phyloP scores from a whole-genome alignment of 2,888 invertebrate species.

The Micoletzkya japonica region DNA sequence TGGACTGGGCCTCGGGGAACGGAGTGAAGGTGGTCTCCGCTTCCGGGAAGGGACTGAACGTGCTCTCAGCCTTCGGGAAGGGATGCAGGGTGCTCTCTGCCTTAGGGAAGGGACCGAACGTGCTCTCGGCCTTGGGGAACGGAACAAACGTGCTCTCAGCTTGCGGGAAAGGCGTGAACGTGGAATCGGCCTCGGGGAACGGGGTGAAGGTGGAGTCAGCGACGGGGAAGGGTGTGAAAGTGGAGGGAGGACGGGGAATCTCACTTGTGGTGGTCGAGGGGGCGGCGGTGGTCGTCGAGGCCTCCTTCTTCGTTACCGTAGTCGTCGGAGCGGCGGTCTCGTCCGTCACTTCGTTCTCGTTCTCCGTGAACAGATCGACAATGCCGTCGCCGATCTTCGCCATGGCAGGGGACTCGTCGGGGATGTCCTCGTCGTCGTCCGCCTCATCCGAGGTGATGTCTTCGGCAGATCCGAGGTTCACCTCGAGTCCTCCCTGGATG shows the following conservation, averaged over 20 bases:
- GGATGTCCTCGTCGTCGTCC: not conserved
- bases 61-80: slow-evolving; percentile 8
- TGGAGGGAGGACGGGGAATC: slow-evolving; percentile 29
- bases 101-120: slow-evolving; percentile 26
- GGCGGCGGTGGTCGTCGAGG: not conserved
- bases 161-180: slow-evolving; percentile 21
- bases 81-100: slow-evolving; percentile 14
- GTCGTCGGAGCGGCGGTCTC: not conserved
- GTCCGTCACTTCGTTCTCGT: not conserved
- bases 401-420: not conserved
- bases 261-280: slow-evolving; percentile 1
- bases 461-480: slow-evolving; percentile 17
- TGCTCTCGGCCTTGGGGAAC: slow-evolving; percentile 14
- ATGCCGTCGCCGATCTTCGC: not conserved
- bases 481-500: slow-evolving; percentile 27
- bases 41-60: slow-evolving; percentile 13
- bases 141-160: slow-evolving; percentile 29
- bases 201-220: slow-evolving; percentile 11
- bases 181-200: slow-evolving; percentile 17
- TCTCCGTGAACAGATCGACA: not conserved
- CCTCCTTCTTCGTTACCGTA: not conserved
- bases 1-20: slow-evolving; percentile 14
- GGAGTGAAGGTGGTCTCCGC: slow-evolving; percentile 5
- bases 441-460: slow-evolving; percentile 7
- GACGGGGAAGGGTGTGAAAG: slow-evolving; percentile 7